These are phyloP conservation scores for Saguinus imperator DNA, from an alignment of 2,113 vertebrate genomes.

Conservation along the genomic window DNA sequence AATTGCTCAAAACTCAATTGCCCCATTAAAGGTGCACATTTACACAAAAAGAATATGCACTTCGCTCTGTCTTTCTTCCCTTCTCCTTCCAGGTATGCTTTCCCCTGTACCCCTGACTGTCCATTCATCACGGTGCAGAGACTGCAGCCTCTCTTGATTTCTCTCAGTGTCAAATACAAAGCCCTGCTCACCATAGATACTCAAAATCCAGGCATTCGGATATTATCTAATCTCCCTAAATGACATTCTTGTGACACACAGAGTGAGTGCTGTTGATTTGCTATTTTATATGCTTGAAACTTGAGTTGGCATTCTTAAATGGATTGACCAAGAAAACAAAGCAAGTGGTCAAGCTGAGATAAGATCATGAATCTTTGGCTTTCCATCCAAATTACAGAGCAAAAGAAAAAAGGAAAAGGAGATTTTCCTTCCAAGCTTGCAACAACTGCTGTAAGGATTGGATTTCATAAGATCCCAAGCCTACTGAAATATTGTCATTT, in stretches of 20 bases:
- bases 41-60: neutral
- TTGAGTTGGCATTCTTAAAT: neutral
- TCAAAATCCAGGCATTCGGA: neutral
- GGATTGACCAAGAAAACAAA: neutral
- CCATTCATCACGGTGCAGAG: neutral
- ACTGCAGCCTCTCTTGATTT: neutral
- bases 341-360: neutral
- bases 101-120: neutral
- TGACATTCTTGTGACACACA: neutral
- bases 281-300: neutral
- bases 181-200: fast-evolving
- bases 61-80: neutral
- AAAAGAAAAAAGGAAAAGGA: neutral
- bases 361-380: neutral
- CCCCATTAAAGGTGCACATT: neutral
- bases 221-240: neutral
- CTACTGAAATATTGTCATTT: neutral
- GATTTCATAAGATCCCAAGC: neutral
- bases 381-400: neutral
- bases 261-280: neutral
- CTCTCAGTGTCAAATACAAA: neutral
- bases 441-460: neutral
- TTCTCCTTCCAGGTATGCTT: neutral
- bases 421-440: neutral
- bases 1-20: neutral